phyloP scores from a whole-genome alignment of 2,888 invertebrate genomes.

The Caenorhabditis parvicauda region DNA sequence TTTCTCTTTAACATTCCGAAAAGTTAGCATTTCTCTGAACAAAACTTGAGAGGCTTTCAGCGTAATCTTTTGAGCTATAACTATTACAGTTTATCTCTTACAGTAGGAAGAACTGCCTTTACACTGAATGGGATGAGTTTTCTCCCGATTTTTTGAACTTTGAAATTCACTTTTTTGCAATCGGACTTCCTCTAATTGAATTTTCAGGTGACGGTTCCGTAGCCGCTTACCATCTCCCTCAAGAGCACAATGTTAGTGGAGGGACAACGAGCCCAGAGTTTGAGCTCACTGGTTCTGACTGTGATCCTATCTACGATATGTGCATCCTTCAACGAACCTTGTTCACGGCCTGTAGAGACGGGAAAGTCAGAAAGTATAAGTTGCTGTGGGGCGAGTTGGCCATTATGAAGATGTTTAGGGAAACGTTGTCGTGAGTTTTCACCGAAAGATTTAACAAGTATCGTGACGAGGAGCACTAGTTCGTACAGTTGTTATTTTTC shows the following conservation, averaged over 20 bases:
- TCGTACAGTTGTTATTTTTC: no score
- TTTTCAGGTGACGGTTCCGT: slow-evolving; percentile 70
- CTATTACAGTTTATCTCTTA: no score
- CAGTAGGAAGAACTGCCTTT: no score
- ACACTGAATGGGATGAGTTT: no score
- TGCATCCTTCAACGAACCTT: slow-evolving; percentile 69
- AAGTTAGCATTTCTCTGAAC: no score
- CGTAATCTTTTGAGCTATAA: no score
- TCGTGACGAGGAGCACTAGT: no score
- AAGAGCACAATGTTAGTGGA: background rate
- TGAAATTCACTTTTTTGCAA: background rate
- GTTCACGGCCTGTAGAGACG: slow-evolving; percentile 72
- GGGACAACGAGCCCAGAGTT: no score
- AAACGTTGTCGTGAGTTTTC: no score
- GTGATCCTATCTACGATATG: slow-evolving; percentile 73
- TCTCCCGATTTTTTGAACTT: background rate
- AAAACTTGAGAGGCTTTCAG: no score
- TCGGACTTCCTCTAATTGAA: background rate
- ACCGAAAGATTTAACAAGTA: no score
- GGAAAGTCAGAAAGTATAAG: slow-evolving; percentile 70
- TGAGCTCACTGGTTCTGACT: slow-evolving; percentile 74
- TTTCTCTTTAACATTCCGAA: background rate
- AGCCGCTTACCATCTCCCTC: slow-evolving; percentile 64
- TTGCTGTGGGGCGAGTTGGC: background rate
- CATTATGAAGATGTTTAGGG: no score